These are phyloP conservation scores for Leptinotarsa defecta DNA, from an alignment of 1,140 invertebrate species.

Conservation along the genomic window DNA sequence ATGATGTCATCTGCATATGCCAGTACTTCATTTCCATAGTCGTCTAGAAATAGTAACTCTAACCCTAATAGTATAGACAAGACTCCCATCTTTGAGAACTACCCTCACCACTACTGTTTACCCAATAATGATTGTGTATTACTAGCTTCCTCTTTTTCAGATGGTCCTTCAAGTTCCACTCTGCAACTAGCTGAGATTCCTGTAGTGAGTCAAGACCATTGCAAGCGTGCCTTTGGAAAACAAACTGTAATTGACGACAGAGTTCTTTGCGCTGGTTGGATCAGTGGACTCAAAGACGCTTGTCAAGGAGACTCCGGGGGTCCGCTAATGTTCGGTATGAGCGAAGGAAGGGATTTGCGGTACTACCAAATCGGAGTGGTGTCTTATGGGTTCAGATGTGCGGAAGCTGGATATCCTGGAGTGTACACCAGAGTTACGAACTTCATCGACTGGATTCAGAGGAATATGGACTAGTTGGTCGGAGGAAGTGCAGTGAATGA, in stretches of 20 bases:
- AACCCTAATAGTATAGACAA: no score
- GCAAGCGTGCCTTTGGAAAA: constrained; percentile 63
- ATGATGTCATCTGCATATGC: no score
- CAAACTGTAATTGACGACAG: constrained; percentile 66
- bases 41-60: no score
- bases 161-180: constrained; percentile 64
- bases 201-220: constrained; percentile 66
- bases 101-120: no score
- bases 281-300: constrained; percentile 75
- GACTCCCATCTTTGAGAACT: no score
- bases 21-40: no score
- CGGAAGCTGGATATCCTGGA: constrained; percentile 72
- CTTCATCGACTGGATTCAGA: constrained; percentile 67
- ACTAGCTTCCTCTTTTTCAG: constrained; percentile 52
- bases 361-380: constrained; percentile 72
- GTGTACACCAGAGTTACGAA: constrained; percentile 76
- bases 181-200: constrained; percentile 76
- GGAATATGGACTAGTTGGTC: constrained; percentile 41
- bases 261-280: constrained; percentile 77
- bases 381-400: constrained; percentile 76
- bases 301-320: constrained; percentile 88
- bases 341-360: constrained; percentile 36
- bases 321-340: constrained; percentile 70
- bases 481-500: not conserved
- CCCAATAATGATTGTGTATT: no score